Conservation (phyloP, 2,888 invertebrate species). For the Acanthosepion esculentum region DNA sequence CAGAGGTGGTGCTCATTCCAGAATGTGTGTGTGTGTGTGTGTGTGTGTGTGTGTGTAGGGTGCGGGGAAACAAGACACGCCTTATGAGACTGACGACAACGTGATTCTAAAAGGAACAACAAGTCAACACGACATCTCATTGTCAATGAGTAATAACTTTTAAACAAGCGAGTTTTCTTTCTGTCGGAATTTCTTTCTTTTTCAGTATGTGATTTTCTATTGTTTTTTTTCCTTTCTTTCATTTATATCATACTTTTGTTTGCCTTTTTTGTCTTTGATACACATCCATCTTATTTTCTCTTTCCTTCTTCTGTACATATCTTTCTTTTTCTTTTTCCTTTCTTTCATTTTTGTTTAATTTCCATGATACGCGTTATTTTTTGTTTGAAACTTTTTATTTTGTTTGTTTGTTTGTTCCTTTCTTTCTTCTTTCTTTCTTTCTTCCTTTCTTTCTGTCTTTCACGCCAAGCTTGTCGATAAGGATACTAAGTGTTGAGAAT, state of each 20-base stretch:
- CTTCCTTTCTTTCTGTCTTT: too few species aligned
- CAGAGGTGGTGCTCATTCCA: neutral
- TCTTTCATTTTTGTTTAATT: too few species aligned
- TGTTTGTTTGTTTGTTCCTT: too few species aligned
- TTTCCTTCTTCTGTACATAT: neutral
- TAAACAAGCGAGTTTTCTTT: neutral
- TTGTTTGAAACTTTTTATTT: too few species aligned
- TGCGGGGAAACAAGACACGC: rapidly evolving
- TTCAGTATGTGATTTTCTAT: neutral
- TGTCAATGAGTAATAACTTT: neutral
- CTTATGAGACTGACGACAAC: neutral
- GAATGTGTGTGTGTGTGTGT: too few species aligned
- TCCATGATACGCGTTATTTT: too few species aligned
- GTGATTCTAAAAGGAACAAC: neutral
- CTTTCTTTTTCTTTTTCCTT: neutral
- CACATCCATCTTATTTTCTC: neutral
- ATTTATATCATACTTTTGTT: too few species aligned
- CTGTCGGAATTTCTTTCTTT: neutral
- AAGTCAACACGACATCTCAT: neutral
- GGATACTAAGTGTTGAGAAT: too few species aligned
- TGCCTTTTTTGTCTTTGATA: too few species aligned
- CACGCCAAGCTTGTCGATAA: too few species aligned
- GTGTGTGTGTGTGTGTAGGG: neutral
- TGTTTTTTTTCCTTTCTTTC: neutral
- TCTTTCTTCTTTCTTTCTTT: too few species aligned